Conservation (phyloP, 2,797 vertebrate species). For the Merluccius polli region DNA sequence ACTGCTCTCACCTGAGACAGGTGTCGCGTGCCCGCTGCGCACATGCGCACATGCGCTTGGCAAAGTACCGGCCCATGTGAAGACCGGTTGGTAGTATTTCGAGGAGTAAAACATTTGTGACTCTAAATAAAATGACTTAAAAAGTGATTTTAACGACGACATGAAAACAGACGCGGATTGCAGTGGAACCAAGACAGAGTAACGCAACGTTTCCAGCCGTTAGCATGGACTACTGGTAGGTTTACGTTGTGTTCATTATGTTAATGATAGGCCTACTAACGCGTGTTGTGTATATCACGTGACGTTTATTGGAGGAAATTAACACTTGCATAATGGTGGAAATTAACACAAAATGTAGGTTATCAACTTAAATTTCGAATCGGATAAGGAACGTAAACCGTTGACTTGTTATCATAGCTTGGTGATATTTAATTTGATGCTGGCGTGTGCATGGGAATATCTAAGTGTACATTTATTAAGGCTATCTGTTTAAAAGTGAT, state of each 20-base stretch:
- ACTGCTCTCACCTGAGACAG: background rate
- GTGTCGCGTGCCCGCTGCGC: background rate
- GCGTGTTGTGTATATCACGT: background rate
- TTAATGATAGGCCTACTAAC: background rate
- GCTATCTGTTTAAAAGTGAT: background rate
- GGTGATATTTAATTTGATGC: background rate
- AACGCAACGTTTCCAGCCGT: background rate
- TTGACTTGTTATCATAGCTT: background rate
- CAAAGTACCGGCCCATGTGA: background rate
- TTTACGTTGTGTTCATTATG: background rate
- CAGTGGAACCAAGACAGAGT: background rate
- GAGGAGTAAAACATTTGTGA: background rate
- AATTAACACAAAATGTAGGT: too few species aligned
- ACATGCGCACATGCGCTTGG: background rate
- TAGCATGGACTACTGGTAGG: slow-evolving; percentile 1
- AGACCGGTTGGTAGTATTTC: background rate
- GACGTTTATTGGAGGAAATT: background rate
- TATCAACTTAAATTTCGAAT: background rate
- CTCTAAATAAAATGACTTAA: background rate
- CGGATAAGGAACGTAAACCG: background rate
- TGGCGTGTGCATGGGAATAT: background rate
- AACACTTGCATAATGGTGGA: too few species aligned
- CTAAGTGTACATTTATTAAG: background rate
- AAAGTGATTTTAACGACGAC: background rate
- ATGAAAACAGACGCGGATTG: background rate